phyloP scores from a whole-genome alignment of 2,888 invertebrate genomes.

The Sericinus montela region DNA sequence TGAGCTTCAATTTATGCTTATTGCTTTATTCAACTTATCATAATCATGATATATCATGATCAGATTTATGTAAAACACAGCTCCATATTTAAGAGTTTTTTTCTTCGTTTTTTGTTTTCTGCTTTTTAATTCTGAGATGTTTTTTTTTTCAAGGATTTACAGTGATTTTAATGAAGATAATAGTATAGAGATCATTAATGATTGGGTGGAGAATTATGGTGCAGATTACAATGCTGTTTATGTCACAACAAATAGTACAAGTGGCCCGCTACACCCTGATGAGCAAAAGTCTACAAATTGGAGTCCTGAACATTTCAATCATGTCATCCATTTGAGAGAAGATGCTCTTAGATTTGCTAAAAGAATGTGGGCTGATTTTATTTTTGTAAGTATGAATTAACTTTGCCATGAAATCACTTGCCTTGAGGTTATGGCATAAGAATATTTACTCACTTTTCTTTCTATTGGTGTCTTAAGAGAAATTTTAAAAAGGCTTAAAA shows the following conservation, averaged over 20 bases:
- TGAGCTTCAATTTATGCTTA: no score
- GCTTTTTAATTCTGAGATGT: no score
- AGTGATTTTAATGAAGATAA: conserved; percentile 93
- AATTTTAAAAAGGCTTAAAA: no score
- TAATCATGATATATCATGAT: no score
- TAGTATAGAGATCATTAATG: conserved; percentile 83
- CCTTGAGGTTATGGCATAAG: no score
- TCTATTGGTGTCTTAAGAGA: no score
- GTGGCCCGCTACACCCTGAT: conserved; percentile 60
- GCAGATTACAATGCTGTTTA: conserved; percentile 86
- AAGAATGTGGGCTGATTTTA: conserved; percentile 91
- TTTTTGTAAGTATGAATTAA: conserved; percentile 83
- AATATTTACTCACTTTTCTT: no score
- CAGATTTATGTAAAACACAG: no score
- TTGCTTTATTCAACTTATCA: no score
- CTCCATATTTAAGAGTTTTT: no score
- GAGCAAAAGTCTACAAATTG: conserved; percentile 85
- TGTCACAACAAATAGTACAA: conserved; percentile 69
- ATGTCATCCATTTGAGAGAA: conserved; percentile 89
- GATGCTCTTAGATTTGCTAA: conserved; percentile 85
- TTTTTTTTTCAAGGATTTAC: conserved; percentile 81
- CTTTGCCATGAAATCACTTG: no score
- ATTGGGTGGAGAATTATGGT: conserved; percentile 83
- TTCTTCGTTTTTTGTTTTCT: no score
- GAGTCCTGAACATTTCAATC: conserved; percentile 85